A percentile compares a stretch with the other conserved stretches of the same genome.
These are phyloP conservation scores for Acanthurus lineatus DNA, from an alignment of 2,797 vertebrate genomes.

Conservation along the genomic window DNA sequence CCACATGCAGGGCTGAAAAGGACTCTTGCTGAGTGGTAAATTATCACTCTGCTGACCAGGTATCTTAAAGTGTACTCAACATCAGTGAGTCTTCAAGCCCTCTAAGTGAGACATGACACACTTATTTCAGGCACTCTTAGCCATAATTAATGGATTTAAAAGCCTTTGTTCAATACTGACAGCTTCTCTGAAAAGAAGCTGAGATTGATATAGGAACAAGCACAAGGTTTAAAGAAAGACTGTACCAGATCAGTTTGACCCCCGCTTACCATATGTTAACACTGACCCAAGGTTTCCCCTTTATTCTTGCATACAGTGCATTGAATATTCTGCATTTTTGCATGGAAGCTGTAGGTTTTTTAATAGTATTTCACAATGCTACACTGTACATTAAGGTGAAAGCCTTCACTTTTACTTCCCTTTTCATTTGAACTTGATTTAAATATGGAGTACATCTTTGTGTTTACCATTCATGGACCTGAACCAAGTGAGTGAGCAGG, in stretches of 20 bases:
- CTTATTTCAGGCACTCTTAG: slow-evolving; percentile 33
- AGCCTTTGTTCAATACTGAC: slow-evolving; percentile 9
- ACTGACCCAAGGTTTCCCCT: background rate
- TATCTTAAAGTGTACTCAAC: slow-evolving; percentile 40
- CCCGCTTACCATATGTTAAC: background rate
- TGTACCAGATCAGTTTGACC: background rate
- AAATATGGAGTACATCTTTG: background rate
- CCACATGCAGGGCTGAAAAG: slow-evolving; percentile 18
- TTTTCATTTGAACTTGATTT: slow-evolving; percentile 29
- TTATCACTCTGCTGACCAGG: slow-evolving; percentile 34
- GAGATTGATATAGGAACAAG: slow-evolving; percentile 1
- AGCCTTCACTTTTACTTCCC: background rate
- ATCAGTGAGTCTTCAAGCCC: slow-evolving; percentile 31
- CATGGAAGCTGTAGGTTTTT: background rate
- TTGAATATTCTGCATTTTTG: background rate
- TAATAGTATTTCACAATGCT: background rate
- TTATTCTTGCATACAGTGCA: background rate
- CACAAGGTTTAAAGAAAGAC: background rate
- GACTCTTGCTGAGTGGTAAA: slow-evolving; percentile 41
- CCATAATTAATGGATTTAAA: slow-evolving; percentile 36
- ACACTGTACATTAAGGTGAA: background rate
- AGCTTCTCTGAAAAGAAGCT: background rate
- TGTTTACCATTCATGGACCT: slow-evolving; percentile 44
- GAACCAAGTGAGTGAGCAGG: slow-evolving; percentile 23
- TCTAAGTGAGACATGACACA: slow-evolving; percentile 49